phyloP scores from a whole-genome alignment of 1,140 invertebrate species.

The Aporrectodea caliginosa region DNA sequence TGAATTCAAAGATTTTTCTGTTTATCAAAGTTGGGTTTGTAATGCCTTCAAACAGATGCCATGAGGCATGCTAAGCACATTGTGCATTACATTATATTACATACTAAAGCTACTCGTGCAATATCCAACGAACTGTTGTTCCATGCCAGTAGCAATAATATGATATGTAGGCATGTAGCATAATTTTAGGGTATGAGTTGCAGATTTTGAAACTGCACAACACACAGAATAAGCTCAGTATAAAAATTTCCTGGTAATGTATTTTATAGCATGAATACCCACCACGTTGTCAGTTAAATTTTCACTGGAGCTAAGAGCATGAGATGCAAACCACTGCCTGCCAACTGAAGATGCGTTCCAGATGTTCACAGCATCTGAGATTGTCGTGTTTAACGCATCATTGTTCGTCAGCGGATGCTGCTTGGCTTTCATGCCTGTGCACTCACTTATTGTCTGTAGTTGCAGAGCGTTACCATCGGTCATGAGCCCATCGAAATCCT shows the following conservation, averaged over 20 bases:
- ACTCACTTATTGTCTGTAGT: not conserved
- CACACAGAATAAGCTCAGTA: no score
- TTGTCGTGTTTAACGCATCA: not conserved
- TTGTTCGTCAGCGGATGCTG: not conserved
- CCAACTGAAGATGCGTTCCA: not conserved
- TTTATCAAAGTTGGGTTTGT: no score
- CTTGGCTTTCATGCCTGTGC: not conserved
- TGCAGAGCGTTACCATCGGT: not conserved
- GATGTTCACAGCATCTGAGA: not conserved
- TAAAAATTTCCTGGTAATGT: not conserved
- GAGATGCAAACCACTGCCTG: not conserved
- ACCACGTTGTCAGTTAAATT: not conserved
- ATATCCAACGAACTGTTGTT: no score
- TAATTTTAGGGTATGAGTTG: no score
- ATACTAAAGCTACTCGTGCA: no score
- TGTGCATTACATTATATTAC: no score
- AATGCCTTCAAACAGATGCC: no score
- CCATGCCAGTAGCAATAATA: no score
- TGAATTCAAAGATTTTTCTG: no score
- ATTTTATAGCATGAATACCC: not conserved
- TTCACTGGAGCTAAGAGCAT: not conserved
- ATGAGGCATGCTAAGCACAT: no score
- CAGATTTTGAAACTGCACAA: no score
- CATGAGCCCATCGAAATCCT: not conserved
- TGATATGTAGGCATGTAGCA: no score